These are phyloP conservation scores for Ochropleura leucogaster DNA, from an alignment of 2,888 invertebrate genomes.

Conservation along the genomic window DNA sequence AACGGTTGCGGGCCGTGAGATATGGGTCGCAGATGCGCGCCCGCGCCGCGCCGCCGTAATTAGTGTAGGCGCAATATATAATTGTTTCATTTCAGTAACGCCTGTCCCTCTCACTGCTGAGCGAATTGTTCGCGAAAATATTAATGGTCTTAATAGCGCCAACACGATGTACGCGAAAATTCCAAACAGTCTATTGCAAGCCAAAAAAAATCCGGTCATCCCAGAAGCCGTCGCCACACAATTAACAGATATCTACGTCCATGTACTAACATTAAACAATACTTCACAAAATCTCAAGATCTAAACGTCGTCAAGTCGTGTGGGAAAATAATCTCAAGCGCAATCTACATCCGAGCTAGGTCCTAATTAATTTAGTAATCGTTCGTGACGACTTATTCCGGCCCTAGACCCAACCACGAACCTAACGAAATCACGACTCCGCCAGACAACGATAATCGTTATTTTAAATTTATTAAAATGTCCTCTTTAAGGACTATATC, in stretches of 20 bases:
- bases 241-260: constrained; percentile 58
- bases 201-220: constrained; percentile 13
- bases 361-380: constrained; percentile 91
- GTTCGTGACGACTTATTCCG: constrained; percentile 90
- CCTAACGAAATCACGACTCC: constrained; percentile 90
- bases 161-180: constrained; percentile 12
- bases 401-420: constrained; percentile 87
- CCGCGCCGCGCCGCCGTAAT: constrained; percentile 78
- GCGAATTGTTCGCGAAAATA: constrained; percentile 46
- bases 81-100: constrained; percentile 84
- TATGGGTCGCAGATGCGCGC: constrained; percentile 88
- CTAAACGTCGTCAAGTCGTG: constrained; percentile 85
- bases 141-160: constrained; percentile 29
- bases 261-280: constrained; percentile 78
- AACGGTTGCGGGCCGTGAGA: constrained; percentile 85
- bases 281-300: constrained; percentile 83
- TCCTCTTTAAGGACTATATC: constrained; percentile 90
- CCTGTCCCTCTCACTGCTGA: constrained; percentile 49
- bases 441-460: constrained; percentile 90
- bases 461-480: constrained; percentile 91
- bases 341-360: constrained; percentile 89
- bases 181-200: background rate
- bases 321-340: constrained; percentile 89
- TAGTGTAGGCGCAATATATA: constrained; percentile 85
- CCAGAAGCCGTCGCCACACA: constrained; percentile 52